These are phyloP conservation scores for Lacerta agilis DNA, from an alignment of 2,797 vertebrate species.

Conservation along the genomic window DNA sequence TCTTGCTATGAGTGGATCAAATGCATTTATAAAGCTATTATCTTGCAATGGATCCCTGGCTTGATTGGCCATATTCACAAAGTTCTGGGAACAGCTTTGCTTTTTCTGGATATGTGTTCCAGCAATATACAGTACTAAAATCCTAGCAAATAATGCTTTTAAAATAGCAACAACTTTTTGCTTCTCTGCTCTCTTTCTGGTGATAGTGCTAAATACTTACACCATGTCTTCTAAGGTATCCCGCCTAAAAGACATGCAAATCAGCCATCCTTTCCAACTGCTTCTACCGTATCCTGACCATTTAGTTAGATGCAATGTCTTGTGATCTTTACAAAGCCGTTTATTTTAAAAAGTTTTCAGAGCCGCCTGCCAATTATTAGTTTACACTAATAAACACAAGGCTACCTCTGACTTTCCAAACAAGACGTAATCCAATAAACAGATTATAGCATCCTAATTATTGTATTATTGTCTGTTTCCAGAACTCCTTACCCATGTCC, in stretches of 20 bases:
- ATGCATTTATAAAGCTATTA: neutral
- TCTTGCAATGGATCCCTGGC: neutral
- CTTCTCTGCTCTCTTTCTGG: neutral
- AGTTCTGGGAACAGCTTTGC: neutral
- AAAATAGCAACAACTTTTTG: neutral
- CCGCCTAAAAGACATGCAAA: neutral
- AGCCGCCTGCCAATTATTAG: neutral
- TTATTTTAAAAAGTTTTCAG: neutral
- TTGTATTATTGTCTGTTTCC: neutral
- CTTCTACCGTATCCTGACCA: neutral
- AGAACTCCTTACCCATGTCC: neutral
- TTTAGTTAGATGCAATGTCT: neutral
- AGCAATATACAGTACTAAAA: neutral
- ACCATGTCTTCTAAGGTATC: neutral
- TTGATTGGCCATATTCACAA: neutral
- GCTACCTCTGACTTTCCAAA: neutral
- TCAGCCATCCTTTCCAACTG: neutral
- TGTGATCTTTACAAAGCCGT: neutral
- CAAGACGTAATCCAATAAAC: neutral
- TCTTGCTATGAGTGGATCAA: neutral
- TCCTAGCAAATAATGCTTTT: neutral
- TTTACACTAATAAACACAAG: neutral
- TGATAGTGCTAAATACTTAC: neutral
- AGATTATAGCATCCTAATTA: neutral
- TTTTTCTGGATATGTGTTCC: neutral